phyloP scores from a whole-genome alignment of 2,888 invertebrate species.

The Plagodis dolabraria region DNA sequence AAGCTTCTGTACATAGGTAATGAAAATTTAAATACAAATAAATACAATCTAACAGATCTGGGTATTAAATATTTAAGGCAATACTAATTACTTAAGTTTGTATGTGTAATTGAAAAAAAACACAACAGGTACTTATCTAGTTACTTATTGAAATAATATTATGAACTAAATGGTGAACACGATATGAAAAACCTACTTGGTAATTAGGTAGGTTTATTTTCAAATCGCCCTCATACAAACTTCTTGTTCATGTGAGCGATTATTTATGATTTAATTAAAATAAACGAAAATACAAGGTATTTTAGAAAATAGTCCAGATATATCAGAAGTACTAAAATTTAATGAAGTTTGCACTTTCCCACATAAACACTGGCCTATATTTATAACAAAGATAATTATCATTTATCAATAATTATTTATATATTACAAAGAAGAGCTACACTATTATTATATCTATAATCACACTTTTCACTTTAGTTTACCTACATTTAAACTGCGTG shows the following conservation, averaged over 20 bases:
- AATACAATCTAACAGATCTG: slow-evolving; percentile 69
- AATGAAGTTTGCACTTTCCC: slow-evolving; percentile 17
- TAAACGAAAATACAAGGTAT: too few species aligned
- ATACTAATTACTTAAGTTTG: too few species aligned
- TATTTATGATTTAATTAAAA: too few species aligned
- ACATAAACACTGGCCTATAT: slow-evolving; percentile 21
- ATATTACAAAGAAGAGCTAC: slow-evolving; percentile 2
- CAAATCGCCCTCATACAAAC: too few species aligned
- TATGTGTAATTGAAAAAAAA: too few species aligned
- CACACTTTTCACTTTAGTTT: slow-evolving; percentile 18
- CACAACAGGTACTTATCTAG: too few species aligned
- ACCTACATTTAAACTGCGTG: slow-evolving; percentile 1
- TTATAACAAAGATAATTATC: neutral
- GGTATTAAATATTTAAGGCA: slow-evolving; percentile 32
- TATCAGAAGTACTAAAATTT: too few species aligned
- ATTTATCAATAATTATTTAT: slow-evolving; percentile 1
- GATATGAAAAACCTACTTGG: slow-evolving; percentile 42
- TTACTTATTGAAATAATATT: too few species aligned
- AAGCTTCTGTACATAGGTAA: slow-evolving; percentile 34
- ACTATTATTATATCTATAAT: slow-evolving; percentile 19
- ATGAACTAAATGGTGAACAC: slow-evolving; percentile 72
- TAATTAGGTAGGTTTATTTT: too few species aligned
- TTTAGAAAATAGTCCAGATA: too few species aligned
- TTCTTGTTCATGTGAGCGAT: too few species aligned
- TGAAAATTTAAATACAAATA: slow-evolving; percentile 43